Evolutionary conservation across 2,113 vertebrate genomes (phyloP), one percentile per base, ranked within the genome.

Genomic region (Eublepharis macularius): DNA sequence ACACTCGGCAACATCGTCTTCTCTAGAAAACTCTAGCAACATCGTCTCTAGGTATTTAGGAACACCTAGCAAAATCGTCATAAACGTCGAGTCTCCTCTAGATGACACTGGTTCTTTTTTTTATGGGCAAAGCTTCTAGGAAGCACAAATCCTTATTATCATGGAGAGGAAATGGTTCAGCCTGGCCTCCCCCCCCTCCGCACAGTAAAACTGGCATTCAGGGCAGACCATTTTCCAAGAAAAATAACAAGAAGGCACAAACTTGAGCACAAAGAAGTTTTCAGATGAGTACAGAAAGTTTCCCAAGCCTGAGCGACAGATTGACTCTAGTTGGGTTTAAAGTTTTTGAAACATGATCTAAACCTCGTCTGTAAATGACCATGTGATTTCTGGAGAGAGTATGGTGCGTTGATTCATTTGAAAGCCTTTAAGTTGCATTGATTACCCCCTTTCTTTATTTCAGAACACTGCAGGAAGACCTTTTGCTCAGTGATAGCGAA

Each of bases 401-500:
- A 36, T 69, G 80, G 63, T 60, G 63, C 69, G 63, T 41, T 76
- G 76, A 85, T 70, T 82, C 91, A n/a, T 51, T 85, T 90, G 63
- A 17, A 83, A 90, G 87, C 81, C 73, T 24, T 87, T 57, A 86
- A 74, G 69, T 54, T 89, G 82, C 83, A 87, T 84, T 92, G 87
- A 89, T 82, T 39, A 32, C 66, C 91, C 34, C 91, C 68, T 94
- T 95, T 93, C 76, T 86, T 77, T n/a, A n/a, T 88, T 86, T 93
- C 91, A 97, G 97, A 87, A 95, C 92, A 91, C 94, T 97, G 17
- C 95, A 95, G 90, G 93, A 96, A 10, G 97, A 97, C 90, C 96
- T 97, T 79, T 95, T 96, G 88, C 92, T 97, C 94, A 97, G 96
- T 87, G 96, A 97, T 90, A 97, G 96, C 84, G 97, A 97, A 83